phyloP scores from a whole-genome alignment of 2,113 vertebrate genomes.

The Calidris pygmaea region DNA sequence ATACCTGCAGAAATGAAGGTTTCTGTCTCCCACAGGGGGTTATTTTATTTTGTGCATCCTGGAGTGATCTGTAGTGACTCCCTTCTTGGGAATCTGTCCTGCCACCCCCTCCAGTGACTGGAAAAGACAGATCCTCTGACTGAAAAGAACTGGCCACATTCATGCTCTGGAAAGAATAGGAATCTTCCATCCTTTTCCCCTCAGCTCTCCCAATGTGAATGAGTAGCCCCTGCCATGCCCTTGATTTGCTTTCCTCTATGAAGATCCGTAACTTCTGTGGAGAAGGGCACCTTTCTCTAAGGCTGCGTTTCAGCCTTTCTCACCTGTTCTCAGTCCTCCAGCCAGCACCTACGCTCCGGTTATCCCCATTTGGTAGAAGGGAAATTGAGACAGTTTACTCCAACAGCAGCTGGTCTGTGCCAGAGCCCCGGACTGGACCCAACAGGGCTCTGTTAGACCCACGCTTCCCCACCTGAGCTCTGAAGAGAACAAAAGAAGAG shows the following conservation, averaged over 20 bases:
- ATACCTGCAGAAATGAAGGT: background rate
- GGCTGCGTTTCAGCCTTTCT: background rate
- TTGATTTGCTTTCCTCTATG: background rate
- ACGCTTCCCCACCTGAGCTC: accelerated
- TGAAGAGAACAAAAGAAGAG: background rate
- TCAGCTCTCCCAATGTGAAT: background rate
- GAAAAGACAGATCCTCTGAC: background rate
- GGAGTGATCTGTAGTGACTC: background rate
- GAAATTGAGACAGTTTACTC: background rate
- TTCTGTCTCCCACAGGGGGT: background rate
- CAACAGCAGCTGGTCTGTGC: background rate
- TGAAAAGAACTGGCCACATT: background rate
- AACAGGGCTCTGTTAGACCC: accelerated
- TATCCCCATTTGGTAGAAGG: background rate
- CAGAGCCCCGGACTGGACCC: background rate
- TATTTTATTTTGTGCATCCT: background rate
- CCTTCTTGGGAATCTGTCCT: background rate
- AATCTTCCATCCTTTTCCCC: background rate
- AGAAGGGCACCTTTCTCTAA: background rate
- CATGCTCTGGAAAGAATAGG: accelerated
- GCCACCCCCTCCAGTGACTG: accelerated
- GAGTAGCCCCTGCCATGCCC: accelerated
- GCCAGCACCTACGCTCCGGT: background rate
- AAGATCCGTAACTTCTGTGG: background rate
- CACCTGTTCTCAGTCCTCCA: background rate